Conservation (phyloP, 92 coral and sea anemone genomes). For the Porites cylindrica region DNA sequence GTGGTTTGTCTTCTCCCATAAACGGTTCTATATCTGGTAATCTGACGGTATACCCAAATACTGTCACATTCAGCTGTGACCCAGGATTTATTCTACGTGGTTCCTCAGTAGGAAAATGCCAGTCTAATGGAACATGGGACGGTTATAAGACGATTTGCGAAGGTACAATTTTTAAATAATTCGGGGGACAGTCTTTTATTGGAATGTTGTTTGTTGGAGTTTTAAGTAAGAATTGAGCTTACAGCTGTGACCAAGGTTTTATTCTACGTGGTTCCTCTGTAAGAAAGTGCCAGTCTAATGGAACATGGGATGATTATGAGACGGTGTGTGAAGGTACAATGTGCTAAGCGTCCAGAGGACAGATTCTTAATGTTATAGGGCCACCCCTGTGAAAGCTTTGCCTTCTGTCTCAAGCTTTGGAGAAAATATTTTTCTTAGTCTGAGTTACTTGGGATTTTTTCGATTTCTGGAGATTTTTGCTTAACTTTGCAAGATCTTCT, state of each 20-base stretch:
- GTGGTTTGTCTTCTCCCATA: not conserved
- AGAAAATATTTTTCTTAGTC: no score
- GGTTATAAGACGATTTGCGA: slow-evolving; percentile 28
- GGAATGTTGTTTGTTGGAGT: no score
- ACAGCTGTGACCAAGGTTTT: slow-evolving; percentile 64
- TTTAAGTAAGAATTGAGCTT: not conserved
- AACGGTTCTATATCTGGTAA: slow-evolving; percentile 56
- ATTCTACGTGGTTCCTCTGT: slow-evolving; percentile 58
- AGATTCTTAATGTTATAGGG: no score
- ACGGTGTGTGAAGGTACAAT: slow-evolving; percentile 58
- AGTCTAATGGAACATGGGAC: slow-evolving; percentile 61
- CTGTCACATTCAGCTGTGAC: slow-evolving; percentile 48
- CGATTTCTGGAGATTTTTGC: no score
- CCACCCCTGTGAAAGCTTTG: no score
- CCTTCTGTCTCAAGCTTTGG: no score
- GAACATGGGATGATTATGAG: slow-evolving; percentile 58
- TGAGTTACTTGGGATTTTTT: no score
- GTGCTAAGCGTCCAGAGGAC: no score
- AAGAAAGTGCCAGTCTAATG: slow-evolving; percentile 59
- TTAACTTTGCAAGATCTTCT: no score
- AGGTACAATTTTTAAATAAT: slow-evolving; percentile 1
- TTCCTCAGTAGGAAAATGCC: slow-evolving; percentile 54
- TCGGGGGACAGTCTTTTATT: no score
- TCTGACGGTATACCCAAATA: slow-evolving; percentile 54
- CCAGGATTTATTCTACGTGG: slow-evolving; percentile 69